A percentile compares a stretch with the other conserved stretches of the same genome.
These are phyloP conservation scores for Drosophila eugracilis DNA, from an alignment of 1,140 invertebrate species.

Conservation along the genomic window DNA sequence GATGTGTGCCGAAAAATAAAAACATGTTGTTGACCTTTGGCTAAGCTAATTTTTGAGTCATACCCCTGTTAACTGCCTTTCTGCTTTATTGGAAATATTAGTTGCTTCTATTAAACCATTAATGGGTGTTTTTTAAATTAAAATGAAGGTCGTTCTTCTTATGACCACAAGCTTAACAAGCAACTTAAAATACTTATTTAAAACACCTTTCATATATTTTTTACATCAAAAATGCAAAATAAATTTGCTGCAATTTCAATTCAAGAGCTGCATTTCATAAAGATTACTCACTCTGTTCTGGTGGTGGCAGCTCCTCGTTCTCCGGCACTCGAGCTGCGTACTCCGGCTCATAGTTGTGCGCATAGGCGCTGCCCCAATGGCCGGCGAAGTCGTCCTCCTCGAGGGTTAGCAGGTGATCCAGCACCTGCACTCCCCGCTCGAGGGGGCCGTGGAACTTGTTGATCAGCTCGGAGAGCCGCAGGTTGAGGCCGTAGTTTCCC, in stretches of 20 bases:
- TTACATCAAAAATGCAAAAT: too few relatives aligned
- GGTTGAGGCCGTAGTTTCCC: conserved; percentile 85
- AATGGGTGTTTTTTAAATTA: too few relatives aligned
- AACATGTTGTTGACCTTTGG: conserved; percentile 70
- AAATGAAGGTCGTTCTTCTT: not conserved
- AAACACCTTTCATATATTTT: not conserved
- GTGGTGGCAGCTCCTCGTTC: conserved; percentile 66
- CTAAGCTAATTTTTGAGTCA: conserved; percentile 33
- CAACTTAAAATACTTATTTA: too few relatives aligned
- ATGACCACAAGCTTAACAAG: too few relatives aligned
- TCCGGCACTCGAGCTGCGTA: conserved; percentile 61
- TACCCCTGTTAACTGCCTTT: not conserved
- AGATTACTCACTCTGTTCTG: conserved; percentile 65
- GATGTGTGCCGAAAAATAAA: conserved; percentile 44
- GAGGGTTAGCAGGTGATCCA: conserved; percentile 85
- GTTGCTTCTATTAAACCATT: not conserved
- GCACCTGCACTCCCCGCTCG: conserved; percentile 85
- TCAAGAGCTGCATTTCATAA: not conserved
- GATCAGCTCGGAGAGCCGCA: conserved; percentile 85
- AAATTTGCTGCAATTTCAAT: too few relatives aligned
- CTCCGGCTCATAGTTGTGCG: conserved; percentile 81
- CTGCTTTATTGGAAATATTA: conserved; percentile 9
- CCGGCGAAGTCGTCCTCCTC: conserved; percentile 85
- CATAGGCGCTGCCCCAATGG: conserved; percentile 81
- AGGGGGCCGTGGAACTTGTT: conserved; percentile 85